phyloP scores from a whole-genome alignment of 1,140 invertebrate genomes.

The Lepidurus couesii region DNA sequence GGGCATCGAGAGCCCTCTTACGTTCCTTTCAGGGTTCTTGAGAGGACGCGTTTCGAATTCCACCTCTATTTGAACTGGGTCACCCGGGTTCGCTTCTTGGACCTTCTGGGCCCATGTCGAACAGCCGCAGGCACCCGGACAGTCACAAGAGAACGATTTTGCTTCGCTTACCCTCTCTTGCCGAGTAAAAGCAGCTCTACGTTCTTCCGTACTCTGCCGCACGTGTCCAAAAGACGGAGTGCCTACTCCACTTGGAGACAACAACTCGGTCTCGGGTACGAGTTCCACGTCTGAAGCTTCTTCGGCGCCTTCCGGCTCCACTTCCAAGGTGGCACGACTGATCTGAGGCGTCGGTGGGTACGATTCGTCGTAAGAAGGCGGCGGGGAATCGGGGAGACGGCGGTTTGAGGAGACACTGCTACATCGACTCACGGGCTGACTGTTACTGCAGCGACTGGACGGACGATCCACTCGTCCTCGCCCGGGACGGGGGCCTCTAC shows the following conservation, averaged over 20 bases:
- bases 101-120: not conserved
- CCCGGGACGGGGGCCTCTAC: not conserved
- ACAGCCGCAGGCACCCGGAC: slow-evolving; percentile 23
- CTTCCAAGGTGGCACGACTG: not conserved
- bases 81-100: not conserved
- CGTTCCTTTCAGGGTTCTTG: not conserved
- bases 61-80: not conserved
- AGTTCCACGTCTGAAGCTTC: not conserved
- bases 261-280: not conserved
- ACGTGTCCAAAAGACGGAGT: not conserved
- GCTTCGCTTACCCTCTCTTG: not conserved
- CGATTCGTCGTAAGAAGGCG: slow-evolving; percentile 14
- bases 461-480: not conserved
- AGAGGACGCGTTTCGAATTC: not conserved
- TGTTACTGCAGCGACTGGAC: not conserved
- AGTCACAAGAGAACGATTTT: not conserved
- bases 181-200: not conserved
- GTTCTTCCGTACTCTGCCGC: not conserved
- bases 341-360: not conserved
- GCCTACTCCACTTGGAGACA: not conserved
- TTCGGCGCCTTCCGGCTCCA: not conserved
- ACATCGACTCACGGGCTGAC: slow-evolving; percentile 16
- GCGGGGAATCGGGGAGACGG: slow-evolving; percentile 10
- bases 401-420: not conserved
- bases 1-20: slow-evolving; percentile 3